phyloP scores from a whole-genome alignment of 2,888 invertebrate species.

The Drosophila ezoana region DNA sequence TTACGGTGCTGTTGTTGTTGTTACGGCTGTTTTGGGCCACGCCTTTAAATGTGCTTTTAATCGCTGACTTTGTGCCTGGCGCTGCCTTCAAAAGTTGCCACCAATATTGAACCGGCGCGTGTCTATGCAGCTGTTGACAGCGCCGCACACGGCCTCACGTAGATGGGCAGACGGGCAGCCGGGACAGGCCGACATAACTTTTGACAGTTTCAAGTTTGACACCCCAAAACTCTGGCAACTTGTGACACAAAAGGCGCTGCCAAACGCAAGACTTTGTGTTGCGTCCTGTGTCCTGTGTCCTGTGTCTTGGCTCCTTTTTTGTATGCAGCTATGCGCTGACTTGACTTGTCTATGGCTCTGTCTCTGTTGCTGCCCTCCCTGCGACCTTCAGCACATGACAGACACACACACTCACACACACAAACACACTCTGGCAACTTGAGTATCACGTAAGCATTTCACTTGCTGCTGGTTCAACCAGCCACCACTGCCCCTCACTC shows the following conservation, averaged over 20 bases:
- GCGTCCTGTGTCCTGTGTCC: constrained; percentile 4
- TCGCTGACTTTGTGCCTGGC: constrained; percentile 55
- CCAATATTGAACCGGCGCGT: constrained; percentile 77
- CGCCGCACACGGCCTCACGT: constrained; percentile 55
- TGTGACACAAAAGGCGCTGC: constrained; percentile 66
- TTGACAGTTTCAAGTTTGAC: constrained; percentile 82
- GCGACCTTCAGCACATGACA: constrained; percentile 61
- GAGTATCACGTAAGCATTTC: constrained; percentile 76
- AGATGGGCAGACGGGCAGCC: constrained; percentile 13
- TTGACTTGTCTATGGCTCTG: constrained; percentile 46
- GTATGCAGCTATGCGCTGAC: constrained; percentile 69
- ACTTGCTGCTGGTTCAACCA: constrained; percentile 5
- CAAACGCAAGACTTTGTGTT: constrained; percentile 35
- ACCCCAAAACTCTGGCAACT: constrained; percentile 48
- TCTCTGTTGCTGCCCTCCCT: constrained; percentile 43
- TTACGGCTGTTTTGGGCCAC: not conserved
- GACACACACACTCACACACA: constrained; percentile 18
- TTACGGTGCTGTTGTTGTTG: not conserved
- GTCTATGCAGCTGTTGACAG: constrained; percentile 74
- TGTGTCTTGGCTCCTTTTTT: constrained; percentile 40
- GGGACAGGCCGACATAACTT: constrained; percentile 47
- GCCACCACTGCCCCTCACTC: not conserved
- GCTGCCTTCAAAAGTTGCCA: constrained; percentile 59
- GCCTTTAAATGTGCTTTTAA: constrained; percentile 76
- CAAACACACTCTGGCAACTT: constrained; percentile 43